Evolutionary conservation across 1,140 invertebrate species (phyloP).

Genomic region (Panonychus citri): DNA sequence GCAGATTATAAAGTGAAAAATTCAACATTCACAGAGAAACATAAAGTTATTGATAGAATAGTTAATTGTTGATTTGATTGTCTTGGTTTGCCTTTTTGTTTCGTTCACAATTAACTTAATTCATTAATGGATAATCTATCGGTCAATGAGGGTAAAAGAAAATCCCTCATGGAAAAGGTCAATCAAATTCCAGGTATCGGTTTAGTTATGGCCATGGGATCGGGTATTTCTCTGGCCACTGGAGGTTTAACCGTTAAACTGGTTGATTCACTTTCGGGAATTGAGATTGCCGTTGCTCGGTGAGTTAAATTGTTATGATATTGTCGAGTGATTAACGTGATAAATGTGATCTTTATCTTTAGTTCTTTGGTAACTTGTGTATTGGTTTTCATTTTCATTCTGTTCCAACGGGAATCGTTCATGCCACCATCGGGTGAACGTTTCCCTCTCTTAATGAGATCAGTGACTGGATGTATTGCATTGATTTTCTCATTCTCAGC

Average conservation of each 20-base stretch:
- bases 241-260: constrained; percentile 6
- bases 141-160: too few relatives aligned
- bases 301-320: constrained; percentile 1
- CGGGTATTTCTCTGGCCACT: constrained; percentile 7
- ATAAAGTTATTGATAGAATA: too few relatives aligned
- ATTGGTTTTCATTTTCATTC: background rate
- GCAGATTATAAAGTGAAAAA: too few relatives aligned
- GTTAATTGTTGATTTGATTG: too few relatives aligned
- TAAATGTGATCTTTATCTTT: background rate
- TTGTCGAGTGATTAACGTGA: background rate
- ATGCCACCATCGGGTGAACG: too few relatives aligned
- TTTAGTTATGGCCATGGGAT: constrained; percentile 5
- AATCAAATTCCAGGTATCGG: constrained; percentile 5
- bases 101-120: too few relatives aligned
- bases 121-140: too few relatives aligned
- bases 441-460: background rate
- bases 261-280: background rate
- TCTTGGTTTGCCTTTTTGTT: too few relatives aligned
- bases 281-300: constrained; percentile 7
- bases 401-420: too few relatives aligned
- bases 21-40: too few relatives aligned
- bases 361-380: background rate
- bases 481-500: background rate
- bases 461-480: background rate
- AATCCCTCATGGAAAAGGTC: too few relatives aligned